These are phyloP conservation scores for Zaprionus lineosus DNA, from an alignment of 2,888 invertebrate species.

Conservation along the genomic window DNA sequence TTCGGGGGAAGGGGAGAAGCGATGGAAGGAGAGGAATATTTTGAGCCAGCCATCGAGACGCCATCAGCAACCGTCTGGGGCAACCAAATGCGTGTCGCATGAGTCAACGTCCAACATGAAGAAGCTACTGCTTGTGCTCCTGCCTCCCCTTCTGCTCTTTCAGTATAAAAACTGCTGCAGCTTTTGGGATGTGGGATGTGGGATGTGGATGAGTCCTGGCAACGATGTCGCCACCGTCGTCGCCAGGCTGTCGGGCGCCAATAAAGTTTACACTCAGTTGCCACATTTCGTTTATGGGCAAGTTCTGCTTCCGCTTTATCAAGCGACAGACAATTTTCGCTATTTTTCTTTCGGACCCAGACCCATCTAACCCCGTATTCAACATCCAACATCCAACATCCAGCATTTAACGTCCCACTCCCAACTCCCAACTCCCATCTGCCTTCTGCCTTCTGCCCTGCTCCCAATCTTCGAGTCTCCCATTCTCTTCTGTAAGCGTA, in stretches of 20 bases:
- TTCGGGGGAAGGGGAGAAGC: neutral
- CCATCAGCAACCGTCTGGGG: slow-evolving; percentile 44
- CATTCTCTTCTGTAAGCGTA: slow-evolving; percentile 44
- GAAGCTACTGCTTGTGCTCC: slow-evolving; percentile 9
- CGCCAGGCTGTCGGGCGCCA: slow-evolving; percentile 80
- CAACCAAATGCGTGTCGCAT: slow-evolving; percentile 69
- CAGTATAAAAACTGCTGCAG: neutral
- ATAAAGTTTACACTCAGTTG: slow-evolving; percentile 79
- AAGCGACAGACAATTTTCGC: slow-evolving; percentile 78
- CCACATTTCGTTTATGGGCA: slow-evolving; percentile 78
- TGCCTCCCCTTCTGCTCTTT: neutral
- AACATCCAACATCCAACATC: neutral
- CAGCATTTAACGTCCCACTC: neutral
- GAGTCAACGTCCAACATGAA: slow-evolving; percentile 58
- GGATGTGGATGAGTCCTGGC: slow-evolving; percentile 4
- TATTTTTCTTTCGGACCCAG: slow-evolving; percentile 57
- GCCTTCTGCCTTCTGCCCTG: too few relatives aligned
- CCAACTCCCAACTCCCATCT: too few relatives aligned
- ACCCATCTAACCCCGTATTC: slow-evolving; percentile 1
- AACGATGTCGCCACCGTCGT: slow-evolving; percentile 31
- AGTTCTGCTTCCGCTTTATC: slow-evolving; percentile 77
- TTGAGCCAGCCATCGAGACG: slow-evolving; percentile 63
- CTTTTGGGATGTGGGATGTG: neutral
- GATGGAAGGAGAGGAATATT: neutral
- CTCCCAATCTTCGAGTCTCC: too few relatives aligned